Base-by-base conservation (phyloP, 2,888 invertebrate species). In the Mesopsocus fuscifrons region DNA sequence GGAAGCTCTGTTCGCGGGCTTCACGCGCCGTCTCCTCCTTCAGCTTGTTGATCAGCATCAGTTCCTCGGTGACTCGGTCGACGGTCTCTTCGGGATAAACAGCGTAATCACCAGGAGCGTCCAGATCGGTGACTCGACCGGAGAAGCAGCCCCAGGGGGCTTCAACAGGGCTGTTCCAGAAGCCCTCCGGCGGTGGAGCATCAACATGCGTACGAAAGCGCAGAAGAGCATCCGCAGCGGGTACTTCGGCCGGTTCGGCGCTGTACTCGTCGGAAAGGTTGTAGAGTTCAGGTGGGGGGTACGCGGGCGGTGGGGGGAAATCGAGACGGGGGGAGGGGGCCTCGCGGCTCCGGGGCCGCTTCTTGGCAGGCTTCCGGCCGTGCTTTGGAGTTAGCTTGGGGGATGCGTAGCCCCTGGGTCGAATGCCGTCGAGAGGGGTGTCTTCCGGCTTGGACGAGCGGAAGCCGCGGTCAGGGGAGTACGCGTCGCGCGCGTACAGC, bases 231-330 rank as follows among this genome's bases (percentile, higher is more conserved):
- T 33, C 33, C 16, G 15, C 17, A 16, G 17, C 17, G 44, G 45
- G 30, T 32, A 21, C 22, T 15, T 26, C 26, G 18, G 44, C 43
- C 31, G 15, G 21, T 16, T 15, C 15, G 20, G 31, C n/a, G 20
- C 22, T 9, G 18, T 23, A 26, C n/a, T 26, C 33, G 8, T 18
- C 21, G 23, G 44, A 32, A 42, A 32, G 20, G 18, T 13, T 22
- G 49, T 56, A 55, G 47, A 55, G 58, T 48, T 57, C 59, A 41
- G 67, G 63, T 35, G 76, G 74, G 49, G 76, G 76, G 57, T 76
- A 77, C 47, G 74, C 72, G 49, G 78, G 77, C 51, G 80, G 77
- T 46, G 77, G 79, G 48, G 78, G 74, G 60, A 80, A 79, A 64
- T 77, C 75, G 62, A 80, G 70, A 6, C 21, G 38, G 21, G 38